Base-by-base conservation (phyloP, 2,888 invertebrate genomes). In the Drosophila subquinaria region DNA sequence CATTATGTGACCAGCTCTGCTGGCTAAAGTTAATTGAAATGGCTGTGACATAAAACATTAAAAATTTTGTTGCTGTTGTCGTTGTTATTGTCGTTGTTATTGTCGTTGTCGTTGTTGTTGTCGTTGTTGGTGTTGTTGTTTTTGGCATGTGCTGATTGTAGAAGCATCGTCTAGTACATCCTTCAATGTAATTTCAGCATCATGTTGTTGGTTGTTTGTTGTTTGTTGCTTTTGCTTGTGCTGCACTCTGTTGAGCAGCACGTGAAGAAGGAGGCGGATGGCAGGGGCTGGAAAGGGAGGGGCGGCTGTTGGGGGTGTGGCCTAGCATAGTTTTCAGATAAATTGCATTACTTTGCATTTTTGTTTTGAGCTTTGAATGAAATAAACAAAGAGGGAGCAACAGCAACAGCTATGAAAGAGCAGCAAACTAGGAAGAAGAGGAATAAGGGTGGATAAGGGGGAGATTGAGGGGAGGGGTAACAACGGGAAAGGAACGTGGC, bases 261-360 rank as follows among this genome's bases (percentile, higher is more conserved):
- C n/a, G 33, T 20, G 43, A 4, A 5, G 45, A 10, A n/a, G 1
- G 10, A 15, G 35, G 11, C 8, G 11, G n/a, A 2, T 23, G 2
- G 4, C 13, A 13, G 51, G 38, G 43, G 23, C 40, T 35, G 38
- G 42, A 48, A 40, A 8, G 45, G 15, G 33, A 13, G 43, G 10
- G 15, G 30, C 9, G 36, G 47, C 55, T 20, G 68, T 4, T 42
- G 66, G 52, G 59, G 80, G 69, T 43, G 81, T 53, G 69, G 65
- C 70, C 51, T 59, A 77, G 79, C 79, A 82, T 81, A 83, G 82
- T 83, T 81, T 82, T 79, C 84, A 76, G 73, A 82, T 82, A 83
- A 82, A 82, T 83, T 83, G 81, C 76, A 82, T 83, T 82, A 83
- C 83, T 82, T 82, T 78, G 79, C 76, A 78, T 81, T 82, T 69